Evolutionary conservation across 2,888 invertebrate genomes (phyloP).

Genomic region (Cancer borealis): DNA sequence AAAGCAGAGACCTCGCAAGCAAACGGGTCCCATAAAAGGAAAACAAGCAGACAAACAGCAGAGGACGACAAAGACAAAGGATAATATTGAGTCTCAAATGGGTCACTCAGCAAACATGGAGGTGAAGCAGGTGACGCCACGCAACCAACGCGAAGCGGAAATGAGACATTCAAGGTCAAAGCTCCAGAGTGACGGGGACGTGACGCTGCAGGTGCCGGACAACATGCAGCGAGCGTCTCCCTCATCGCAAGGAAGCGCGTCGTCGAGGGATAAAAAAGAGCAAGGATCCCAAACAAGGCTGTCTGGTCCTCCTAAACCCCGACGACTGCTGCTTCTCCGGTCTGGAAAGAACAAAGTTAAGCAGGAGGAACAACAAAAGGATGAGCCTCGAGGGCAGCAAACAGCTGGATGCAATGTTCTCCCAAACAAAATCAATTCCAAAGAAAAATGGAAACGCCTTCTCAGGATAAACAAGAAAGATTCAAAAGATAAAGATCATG

Average conservation of each 20-base stretch:
- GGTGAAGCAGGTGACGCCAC: not conserved
- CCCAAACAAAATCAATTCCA: not conserved
- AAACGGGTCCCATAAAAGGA: not conserved
- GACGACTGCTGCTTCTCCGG: constrained; percentile 50
- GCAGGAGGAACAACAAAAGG: not conserved
- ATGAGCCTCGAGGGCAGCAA: not conserved
- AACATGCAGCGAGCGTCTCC: not conserved
- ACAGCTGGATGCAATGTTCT: not conserved
- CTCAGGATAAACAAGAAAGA: not conserved
- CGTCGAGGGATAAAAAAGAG: constrained; percentile 53
- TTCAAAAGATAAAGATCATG: not conserved
- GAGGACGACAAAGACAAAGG: not conserved
- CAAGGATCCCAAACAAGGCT: constrained; percentile 63
- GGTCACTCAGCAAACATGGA: not conserved
- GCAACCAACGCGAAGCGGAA: not conserved
- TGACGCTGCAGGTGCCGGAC: not conserved
- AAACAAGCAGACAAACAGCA: not conserved
- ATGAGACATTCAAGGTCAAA: not conserved
- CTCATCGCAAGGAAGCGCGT: not conserved
- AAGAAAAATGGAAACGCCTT: constrained; percentile 27
- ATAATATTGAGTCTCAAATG: not conserved
- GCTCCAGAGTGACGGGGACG: not conserved
- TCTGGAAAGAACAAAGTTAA: constrained; percentile 46
- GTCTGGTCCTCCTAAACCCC: constrained; percentile 56
- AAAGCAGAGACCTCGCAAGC: not conserved